Evolutionary conservation across 2,113 vertebrate genomes (phyloP).

Genomic region (Hiodon alosoides): DNA sequence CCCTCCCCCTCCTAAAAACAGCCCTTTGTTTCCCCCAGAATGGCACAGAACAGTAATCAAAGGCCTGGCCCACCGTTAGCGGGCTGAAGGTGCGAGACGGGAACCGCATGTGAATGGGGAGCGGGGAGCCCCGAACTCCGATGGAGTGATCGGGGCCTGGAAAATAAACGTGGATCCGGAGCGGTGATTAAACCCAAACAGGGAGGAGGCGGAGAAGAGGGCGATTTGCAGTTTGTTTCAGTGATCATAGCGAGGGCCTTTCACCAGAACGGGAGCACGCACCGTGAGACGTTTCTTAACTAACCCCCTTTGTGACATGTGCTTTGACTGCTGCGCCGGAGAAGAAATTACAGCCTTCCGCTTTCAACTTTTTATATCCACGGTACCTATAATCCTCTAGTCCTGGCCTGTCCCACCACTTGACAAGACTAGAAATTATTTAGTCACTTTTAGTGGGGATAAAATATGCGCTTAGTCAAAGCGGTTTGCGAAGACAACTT

Average conservation of each 20-base stretch:
- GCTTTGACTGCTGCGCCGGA: constrained; percentile 48
- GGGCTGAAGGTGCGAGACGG: constrained; percentile 35
- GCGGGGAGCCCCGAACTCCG: constrained; percentile 32
- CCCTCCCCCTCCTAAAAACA: constrained; percentile 34
- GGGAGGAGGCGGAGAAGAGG: background rate
- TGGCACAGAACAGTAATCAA: constrained; percentile 47
- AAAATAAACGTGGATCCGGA: constrained; percentile 39
- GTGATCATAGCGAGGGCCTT: constrained; percentile 19
- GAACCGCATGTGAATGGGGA: constrained; percentile 35
- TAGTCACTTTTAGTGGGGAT: constrained; percentile 20
- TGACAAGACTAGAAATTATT: constrained; percentile 49
- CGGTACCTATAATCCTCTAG: constrained; percentile 61
- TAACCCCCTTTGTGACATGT: constrained; percentile 43
- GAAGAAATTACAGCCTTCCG: constrained; percentile 55
- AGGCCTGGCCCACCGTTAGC: constrained; percentile 54
- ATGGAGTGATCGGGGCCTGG: constrained; percentile 36
- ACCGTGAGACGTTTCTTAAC: constrained; percentile 43
- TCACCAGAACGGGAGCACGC: constrained; percentile 30
- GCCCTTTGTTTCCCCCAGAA: constrained; percentile 49
- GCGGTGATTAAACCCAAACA: constrained; percentile 40
- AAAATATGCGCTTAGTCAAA: constrained; percentile 25
- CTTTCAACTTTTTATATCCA: constrained; percentile 44
- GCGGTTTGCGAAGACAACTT: constrained; percentile 4
- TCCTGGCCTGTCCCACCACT: constrained; percentile 64
- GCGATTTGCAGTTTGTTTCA: constrained; percentile 19